Conservation (phyloP, 30 jellyfish, hydroid and myxozoan species). For the Haliclystus octoradiatus region DNA sequence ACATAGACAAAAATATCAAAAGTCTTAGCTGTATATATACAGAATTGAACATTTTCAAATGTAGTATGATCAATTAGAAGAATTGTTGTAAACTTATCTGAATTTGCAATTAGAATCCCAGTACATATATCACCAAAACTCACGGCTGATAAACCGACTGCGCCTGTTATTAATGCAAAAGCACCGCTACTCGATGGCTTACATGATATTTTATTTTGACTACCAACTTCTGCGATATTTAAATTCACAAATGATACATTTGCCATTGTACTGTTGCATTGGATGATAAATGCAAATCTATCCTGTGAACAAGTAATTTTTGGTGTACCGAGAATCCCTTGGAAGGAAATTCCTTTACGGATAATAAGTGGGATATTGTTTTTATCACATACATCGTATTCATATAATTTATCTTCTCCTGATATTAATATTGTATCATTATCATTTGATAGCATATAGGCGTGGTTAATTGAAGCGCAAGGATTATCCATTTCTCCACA, state of each 20-base stretch:
- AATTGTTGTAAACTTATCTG: constrained; percentile 1
- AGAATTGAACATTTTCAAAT: constrained; percentile 18
- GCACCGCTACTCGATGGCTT: constrained; percentile 45
- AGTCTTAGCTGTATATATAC: constrained; percentile 27
- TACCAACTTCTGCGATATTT: not conserved
- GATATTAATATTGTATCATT: constrained; percentile 6
- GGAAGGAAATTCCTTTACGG: constrained; percentile 13
- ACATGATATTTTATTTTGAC: constrained; percentile 7
- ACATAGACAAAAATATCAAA: constrained; percentile 15
- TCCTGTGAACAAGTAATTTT: not conserved
- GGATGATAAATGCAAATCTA: constrained; percentile 9
- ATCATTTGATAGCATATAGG: constrained; percentile 4
- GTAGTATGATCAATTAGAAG: constrained; percentile 8
- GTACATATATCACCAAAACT: constrained; percentile 33
- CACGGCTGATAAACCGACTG: constrained; percentile 20
- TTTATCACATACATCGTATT: not conserved
- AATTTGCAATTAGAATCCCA: constrained; percentile 15
- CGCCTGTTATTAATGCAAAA: constrained; percentile 17
- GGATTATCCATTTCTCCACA: constrained; percentile 13
- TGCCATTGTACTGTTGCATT: not conserved
- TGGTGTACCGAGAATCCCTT: constrained; percentile 11
- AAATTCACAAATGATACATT: constrained; percentile 8
- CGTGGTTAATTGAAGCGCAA: constrained; percentile 17
- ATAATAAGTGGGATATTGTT: not conserved
- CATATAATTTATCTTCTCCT: not conserved